phyloP scores from a whole-genome alignment of 1,140 invertebrate species.

The Hyphantria cunea region DNA sequence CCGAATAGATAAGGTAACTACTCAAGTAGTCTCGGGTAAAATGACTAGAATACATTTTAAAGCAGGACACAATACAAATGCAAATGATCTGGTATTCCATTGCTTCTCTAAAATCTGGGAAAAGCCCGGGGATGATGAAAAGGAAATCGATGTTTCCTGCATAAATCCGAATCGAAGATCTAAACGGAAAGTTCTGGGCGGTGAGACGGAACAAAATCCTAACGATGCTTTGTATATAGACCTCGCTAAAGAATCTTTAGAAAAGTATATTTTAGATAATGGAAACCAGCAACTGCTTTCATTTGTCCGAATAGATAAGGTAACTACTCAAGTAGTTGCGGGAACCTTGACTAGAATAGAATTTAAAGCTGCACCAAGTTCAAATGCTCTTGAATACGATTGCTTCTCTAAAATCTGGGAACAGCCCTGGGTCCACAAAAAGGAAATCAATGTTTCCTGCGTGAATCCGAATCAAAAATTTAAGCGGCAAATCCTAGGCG shows the following conservation, averaged over 20 bases:
- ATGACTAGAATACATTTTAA: not conserved
- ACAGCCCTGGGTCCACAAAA: not conserved
- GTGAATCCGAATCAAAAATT: not conserved
- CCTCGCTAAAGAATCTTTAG: not conserved
- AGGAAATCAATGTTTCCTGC: conserved; percentile 2
- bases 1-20: not conserved
- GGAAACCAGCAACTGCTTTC: not conserved
- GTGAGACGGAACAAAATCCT: not conserved
- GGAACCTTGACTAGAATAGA: conserved; percentile 34
- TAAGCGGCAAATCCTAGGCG: conserved; percentile 17
- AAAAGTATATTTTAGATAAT: not conserved
- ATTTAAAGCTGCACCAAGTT: conserved; percentile 23
- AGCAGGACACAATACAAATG: not conserved
- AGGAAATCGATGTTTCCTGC: conserved; percentile 2
- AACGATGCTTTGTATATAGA: not conserved
- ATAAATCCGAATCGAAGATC: not conserved
- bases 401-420: conserved; percentile 1
- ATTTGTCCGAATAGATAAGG: not conserved
- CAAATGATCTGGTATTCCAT: not conserved
- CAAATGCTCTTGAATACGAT: not conserved
- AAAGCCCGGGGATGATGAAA: not conserved
- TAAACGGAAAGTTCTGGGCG: not conserved
- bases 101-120: conserved; percentile 1
- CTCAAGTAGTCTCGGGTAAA: not conserved
- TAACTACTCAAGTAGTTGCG: conserved; percentile 34